These are phyloP conservation scores for Notiomystis cincta DNA, from an alignment of 2,113 vertebrate species.

Conservation along the genomic window DNA sequence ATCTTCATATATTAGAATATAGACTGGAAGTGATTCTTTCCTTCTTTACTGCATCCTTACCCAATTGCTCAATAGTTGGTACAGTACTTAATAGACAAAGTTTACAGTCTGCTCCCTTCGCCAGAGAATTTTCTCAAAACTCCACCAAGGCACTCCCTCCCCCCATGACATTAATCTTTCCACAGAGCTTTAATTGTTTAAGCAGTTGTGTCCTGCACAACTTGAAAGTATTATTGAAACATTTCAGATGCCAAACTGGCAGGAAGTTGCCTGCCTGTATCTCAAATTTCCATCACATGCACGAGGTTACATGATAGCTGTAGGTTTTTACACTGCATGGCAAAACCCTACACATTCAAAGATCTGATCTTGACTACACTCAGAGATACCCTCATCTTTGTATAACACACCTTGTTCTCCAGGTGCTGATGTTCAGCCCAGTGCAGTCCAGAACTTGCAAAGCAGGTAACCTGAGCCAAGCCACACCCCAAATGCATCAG, in stretches of 20 bases:
- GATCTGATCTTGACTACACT: background rate
- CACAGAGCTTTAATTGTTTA: background rate
- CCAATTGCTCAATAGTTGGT: background rate
- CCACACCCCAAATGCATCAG: background rate
- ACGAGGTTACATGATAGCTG: background rate
- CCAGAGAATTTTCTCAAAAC: background rate
- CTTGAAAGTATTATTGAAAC: background rate
- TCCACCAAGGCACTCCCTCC: background rate
- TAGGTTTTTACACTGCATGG: background rate
- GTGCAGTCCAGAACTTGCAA: background rate
- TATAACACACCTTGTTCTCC: background rate
- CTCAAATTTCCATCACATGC: background rate
- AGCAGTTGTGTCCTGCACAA: background rate
- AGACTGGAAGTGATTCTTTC: background rate
- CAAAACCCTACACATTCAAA: background rate
- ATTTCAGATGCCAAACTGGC: background rate
- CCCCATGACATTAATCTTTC: background rate
- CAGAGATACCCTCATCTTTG: background rate
- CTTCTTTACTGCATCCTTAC: background rate
- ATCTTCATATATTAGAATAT: background rate
- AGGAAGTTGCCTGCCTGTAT: rapidly evolving
- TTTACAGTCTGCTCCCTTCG: background rate
- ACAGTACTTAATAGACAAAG: background rate
- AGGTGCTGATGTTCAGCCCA: background rate
- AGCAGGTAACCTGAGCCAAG: background rate